Conservation (phyloP, 2,113 vertebrate genomes). For the Apaloderma vittatum region DNA sequence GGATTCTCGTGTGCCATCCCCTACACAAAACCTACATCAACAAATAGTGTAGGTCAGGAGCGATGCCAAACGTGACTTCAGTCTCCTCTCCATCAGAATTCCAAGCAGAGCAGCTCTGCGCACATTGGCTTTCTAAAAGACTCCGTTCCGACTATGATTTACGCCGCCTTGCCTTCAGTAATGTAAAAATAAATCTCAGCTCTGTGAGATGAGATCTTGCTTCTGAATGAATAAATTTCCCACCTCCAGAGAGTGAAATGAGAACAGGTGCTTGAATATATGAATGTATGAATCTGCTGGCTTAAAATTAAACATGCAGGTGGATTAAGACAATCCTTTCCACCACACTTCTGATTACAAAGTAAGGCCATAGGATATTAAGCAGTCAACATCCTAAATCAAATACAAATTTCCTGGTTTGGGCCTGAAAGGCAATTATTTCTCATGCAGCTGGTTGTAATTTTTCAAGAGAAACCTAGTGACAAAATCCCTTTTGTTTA, state of each 20-base stretch:
- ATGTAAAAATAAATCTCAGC: constrained; percentile 34
- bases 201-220: neutral
- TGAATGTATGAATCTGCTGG: neutral
- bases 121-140: neutral
- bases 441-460: neutral
- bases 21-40: neutral
- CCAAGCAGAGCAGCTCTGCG: neutral
- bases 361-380: neutral
- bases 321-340: constrained; percentile 3
- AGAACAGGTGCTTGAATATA: constrained; percentile 4
- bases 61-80: fast-evolving
- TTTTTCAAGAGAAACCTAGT: neutral
- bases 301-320: neutral
- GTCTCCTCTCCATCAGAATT: neutral
- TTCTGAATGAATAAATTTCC: neutral
- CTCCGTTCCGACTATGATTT: neutral
- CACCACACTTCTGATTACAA: neutral
- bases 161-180: neutral
- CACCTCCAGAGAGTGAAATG: neutral
- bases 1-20: neutral
- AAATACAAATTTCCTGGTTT: neutral
- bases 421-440: neutral
- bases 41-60: neutral
- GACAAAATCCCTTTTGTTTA: neutral
- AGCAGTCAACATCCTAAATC: neutral